These are phyloP conservation scores for Syrista parreyssii DNA, from an alignment of 2,888 invertebrate species.

Conservation along the genomic window DNA sequence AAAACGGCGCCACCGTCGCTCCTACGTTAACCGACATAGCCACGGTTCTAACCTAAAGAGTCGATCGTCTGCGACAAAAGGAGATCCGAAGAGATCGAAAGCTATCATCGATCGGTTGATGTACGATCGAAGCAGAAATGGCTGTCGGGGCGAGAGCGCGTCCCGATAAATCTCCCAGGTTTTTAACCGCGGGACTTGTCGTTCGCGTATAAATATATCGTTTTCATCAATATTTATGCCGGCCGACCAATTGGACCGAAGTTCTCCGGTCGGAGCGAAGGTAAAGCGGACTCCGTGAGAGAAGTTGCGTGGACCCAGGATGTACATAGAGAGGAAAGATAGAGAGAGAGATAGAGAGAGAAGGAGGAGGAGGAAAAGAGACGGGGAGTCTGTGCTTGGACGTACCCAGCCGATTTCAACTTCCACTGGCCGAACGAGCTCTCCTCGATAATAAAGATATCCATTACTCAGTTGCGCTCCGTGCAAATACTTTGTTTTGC, in stretches of 20 bases:
- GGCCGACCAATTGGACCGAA: conserved; percentile 47
- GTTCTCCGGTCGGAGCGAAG: conserved; percentile 24
- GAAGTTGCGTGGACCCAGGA: background rate
- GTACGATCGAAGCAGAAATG: conserved; percentile 59
- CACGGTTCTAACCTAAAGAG: background rate
- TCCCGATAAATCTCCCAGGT: conserved; percentile 58
- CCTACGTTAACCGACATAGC: too few relatives aligned
- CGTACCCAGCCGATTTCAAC: background rate
- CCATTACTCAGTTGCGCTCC: conserved; percentile 18
- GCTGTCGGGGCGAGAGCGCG: conserved; percentile 55
- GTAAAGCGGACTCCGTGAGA: background rate
- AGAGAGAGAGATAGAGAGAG: background rate
- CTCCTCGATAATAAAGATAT: conserved; percentile 30
- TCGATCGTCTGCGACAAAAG: background rate
- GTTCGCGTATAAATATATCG: conserved; percentile 58
- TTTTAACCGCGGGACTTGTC: conserved; percentile 52
- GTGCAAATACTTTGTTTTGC: conserved; percentile 19
- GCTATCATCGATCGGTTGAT: conserved; percentile 42
- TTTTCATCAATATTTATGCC: conserved; percentile 61
- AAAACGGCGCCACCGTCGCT: too few relatives aligned
- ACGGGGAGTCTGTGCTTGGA: background rate
- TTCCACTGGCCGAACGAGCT: conserved; percentile 8
- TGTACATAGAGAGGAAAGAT: background rate
- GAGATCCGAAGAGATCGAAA: conserved; percentile 17
- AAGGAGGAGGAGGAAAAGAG: background rate